Base-by-base conservation (phyloP, 1,140 invertebrate species). In the Aradophagus sp. region DNA sequence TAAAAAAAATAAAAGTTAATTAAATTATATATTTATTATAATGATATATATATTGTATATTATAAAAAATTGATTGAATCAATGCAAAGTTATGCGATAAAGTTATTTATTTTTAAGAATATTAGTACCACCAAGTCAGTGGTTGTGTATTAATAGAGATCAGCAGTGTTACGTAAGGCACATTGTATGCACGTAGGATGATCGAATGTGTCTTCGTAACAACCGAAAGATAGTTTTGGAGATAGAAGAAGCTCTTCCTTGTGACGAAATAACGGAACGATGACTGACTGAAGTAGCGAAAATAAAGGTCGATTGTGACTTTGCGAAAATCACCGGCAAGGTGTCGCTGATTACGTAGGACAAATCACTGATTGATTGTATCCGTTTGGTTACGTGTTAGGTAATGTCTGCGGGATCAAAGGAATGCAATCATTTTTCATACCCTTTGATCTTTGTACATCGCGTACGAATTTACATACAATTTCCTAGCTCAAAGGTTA, bases 341-440 rank as follows among this genome's bases (percentile, higher is more conserved):
- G 47, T 47, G 16, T 31, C 15, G 12, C 12, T 35, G 50, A 23
- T 52, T 44, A 44, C 23, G 20, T 15, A 19, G 17, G 39, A 11
- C 8, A 14, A 58, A 66, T 44, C 35, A 17, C 19, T 52, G 27
- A 56, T 45, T 45, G 48, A 59, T 68, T 68, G 31, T 47, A 39
- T 39, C 55, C 47, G 32, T 55, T 34, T 13, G 34, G 39, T 58
- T 59, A 59, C 65, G 56, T 61, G 41, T 55, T 53, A 61, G 55
- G 65, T 61, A 68, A 41, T 35, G 55, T 35, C 65, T 47, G 45
- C 38, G 35, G 35, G 62, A 35, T 41, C 35, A 23, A 41, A 5
- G 20, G 34, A 56, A 41, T 29, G 36, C 19, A 16, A 38, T 44
- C 16, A 44, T 38, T 66, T 67, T 59, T 52, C 13, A 1, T 67